Evolutionary conservation across 2,797 vertebrate genomes (phyloP), one percentile per base, ranked within the genome.

Genomic region (Miichthys miiuy): DNA sequence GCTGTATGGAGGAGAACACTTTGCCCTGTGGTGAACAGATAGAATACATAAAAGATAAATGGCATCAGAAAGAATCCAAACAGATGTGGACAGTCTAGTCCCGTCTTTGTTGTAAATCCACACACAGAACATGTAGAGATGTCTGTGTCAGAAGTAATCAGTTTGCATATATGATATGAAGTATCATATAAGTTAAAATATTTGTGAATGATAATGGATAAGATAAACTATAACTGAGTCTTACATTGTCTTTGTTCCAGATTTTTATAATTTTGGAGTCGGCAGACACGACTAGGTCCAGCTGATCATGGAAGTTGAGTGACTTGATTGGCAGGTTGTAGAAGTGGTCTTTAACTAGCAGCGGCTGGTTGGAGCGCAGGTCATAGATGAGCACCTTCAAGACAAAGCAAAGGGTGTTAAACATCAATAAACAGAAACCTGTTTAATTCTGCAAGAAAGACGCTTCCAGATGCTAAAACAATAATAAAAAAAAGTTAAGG

Each of bases 241-340:
- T 91, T 95, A 99, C 98, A 0, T 93, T 97, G 85, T 98, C 96
- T 94, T 95, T 98, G 91, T 97, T 97, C 98, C 98, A 99, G 87
- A 99, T 95, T 92, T 99, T 99, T 84, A 99, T 95, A 76, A 99
- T 99, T 89, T 98, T 96, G 30, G 97, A 96, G 91, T 99, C 98
- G 0, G 97, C 94, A 3, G 98, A 99, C 83, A 99, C 89, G 69
- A 99, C 94, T 80, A 99, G 94, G 88, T 98, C 97, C 89, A 98
- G 84, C 0, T 94, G 94, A 25, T 87, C 66, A 7, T 99, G 97
- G 93, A 99, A 99, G 90, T 96, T 95, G 73, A 99, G 54, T 0
- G 97, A 97, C 84, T 96, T 97, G 86, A 99, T 98, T 17, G 98
- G 97, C 58, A 99, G 91, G 42, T 96, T 97, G 60, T 99, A 99